phyloP scores from a whole-genome alignment of 2,113 vertebrate genomes.

The Pomatorhinus ruficollis region DNA sequence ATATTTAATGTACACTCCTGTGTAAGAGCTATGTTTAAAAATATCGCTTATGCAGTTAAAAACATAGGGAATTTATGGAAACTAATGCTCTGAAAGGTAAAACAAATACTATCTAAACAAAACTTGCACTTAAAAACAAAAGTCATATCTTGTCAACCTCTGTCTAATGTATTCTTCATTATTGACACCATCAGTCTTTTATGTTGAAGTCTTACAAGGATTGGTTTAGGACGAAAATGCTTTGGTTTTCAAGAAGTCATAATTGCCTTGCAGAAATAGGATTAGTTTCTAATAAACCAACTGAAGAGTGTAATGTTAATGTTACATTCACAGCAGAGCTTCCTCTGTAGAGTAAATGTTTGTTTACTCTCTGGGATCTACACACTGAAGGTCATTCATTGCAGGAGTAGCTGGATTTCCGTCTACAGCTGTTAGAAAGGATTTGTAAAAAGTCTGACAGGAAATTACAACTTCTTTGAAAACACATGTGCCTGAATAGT shows the following conservation, averaged over 20 bases:
- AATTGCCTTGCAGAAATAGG: constrained; percentile 5
- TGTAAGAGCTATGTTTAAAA: constrained; percentile 72
- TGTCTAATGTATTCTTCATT: background rate
- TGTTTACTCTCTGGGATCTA: constrained; percentile 68
- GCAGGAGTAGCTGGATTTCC: constrained; percentile 57
- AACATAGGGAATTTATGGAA: constrained; percentile 69
- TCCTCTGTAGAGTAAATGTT: constrained; percentile 63
- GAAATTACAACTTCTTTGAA: constrained; percentile 72
- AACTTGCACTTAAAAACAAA: background rate
- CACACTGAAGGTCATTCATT: constrained; percentile 67
- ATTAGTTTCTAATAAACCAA: constrained; percentile 64
- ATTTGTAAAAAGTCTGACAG: constrained; percentile 64
- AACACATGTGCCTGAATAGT: constrained; percentile 53
- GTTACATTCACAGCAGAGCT: constrained; percentile 27
- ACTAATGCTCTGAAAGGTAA: constrained; percentile 66
- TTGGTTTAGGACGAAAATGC: background rate
- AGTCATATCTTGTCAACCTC: constrained; percentile 28
- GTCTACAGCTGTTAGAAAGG: constrained; percentile 40
- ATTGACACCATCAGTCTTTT: background rate
- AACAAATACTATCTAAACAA: constrained; percentile 57
- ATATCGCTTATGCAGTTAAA: constrained; percentile 61
- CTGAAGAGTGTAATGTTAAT: constrained; percentile 38
- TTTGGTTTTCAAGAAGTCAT: constrained; percentile 53
- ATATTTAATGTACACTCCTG: constrained; percentile 77
- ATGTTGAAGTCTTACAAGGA: background rate